Percentiles rank a stretch among this genome's conserved stretches.
Conservation (phyloP, 92 coral and sea anemone species). For the Galaxea fascicularis region DNA sequence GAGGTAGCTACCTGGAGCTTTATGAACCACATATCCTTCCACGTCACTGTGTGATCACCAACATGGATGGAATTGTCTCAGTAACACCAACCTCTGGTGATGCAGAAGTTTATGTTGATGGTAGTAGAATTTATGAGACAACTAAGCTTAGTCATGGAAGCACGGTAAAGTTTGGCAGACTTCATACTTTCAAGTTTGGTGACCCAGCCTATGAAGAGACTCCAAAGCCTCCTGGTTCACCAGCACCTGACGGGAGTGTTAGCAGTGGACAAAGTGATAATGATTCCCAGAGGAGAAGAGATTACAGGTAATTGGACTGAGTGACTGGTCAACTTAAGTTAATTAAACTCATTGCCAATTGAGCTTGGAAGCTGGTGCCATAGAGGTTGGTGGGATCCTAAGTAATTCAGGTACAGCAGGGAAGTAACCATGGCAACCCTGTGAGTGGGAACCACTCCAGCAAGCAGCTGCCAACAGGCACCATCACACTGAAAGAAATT, state of each 20-base stretch:
- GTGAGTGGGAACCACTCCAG: too few relatives aligned
- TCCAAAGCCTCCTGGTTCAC: conserved; percentile 67
- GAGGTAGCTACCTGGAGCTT: conserved; percentile 68
- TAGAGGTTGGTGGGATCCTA: too few relatives aligned
- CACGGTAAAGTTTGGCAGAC: conserved; percentile 76
- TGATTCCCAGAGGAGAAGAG: conserved; percentile 60
- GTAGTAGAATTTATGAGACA: conserved; percentile 82
- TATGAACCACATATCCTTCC: conserved; percentile 79
- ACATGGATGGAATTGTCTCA: conserved; percentile 84
- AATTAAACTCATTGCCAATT: too few relatives aligned
- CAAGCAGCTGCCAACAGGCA: too few relatives aligned
- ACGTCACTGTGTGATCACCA: conserved; percentile 87
- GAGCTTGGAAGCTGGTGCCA: too few relatives aligned
- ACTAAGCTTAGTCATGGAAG: conserved; percentile 79
- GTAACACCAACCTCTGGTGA: conserved; percentile 84
- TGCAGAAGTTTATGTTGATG: conserved; percentile 83
- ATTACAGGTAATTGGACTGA: conserved; percentile 1
- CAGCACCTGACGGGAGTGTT: conserved; percentile 61
- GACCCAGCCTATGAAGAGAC: conserved; percentile 85
- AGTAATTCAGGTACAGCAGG: too few relatives aligned
- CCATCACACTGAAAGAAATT: too few relatives aligned
- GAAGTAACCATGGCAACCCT: too few relatives aligned
- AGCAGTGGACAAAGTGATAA: conserved; percentile 71
- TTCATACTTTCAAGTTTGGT: conserved; percentile 73
- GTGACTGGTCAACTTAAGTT: not conserved